phyloP scores from a whole-genome alignment of 1,140 invertebrate species.

The Ylistrum balloti region DNA sequence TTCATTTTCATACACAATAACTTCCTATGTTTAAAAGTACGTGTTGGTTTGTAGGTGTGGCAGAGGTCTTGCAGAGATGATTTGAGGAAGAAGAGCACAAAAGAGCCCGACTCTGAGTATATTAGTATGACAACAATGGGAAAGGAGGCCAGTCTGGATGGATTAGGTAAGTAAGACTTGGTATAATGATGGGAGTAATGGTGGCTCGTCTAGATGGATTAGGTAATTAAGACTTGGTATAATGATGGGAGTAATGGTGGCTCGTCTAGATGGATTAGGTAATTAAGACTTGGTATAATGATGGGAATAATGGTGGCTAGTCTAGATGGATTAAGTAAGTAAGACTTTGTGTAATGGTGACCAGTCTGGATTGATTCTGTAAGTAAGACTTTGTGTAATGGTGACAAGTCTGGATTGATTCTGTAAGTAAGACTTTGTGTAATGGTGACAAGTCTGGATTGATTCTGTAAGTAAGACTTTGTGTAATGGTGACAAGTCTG shows the following conservation, averaged over 20 bases:
- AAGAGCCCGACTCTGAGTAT: conserved; percentile 46
- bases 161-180: conserved; percentile 70
- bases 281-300: background rate
- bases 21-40: too few relatives aligned
- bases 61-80: background rate
- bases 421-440: too few relatives aligned
- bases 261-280: background rate
- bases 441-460: too few relatives aligned
- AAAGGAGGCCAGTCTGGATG: conserved; percentile 75
- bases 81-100: background rate
- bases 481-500: too few relatives aligned
- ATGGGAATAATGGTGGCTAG: background rate
- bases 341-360: too few relatives aligned
- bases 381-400: too few relatives aligned
- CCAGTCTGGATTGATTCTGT: too few relatives aligned
- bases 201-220: conserved; percentile 40
- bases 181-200: conserved; percentile 14
- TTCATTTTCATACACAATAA: too few relatives aligned
- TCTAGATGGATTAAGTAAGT: background rate
- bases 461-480: too few relatives aligned
- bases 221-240: background rate
- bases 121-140: conserved; percentile 67
- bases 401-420: too few relatives aligned
- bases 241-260: too few relatives aligned
- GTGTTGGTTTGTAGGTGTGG: background rate